Base-by-base conservation (phyloP, 2,113 vertebrate genomes). In the Phycodurus eques region DNA sequence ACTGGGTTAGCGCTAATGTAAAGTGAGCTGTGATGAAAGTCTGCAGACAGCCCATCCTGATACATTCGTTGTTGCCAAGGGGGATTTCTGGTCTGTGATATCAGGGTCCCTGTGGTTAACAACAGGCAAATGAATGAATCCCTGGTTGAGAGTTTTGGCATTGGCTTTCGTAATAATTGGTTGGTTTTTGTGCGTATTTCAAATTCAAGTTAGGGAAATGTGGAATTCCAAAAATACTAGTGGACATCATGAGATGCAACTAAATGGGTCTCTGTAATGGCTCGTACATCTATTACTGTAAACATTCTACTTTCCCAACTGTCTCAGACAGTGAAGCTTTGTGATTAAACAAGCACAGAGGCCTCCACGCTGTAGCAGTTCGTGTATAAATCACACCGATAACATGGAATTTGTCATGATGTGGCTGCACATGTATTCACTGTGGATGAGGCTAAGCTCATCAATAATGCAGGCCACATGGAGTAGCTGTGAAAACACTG, bases 401-500 rank as follows among this genome's bases (percentile, higher is more conserved):
- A 83, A 81, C 79, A 79, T 35, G 59, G 66, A 22, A 68, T 63
- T 68, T 82, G 80, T 84, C 73, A 78, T 80, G 59, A 81, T 82
- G 75, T 77, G 80, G 70, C 73, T 22, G 46, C 66, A 75, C 79
- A n/a, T 74, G 70, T 78, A 80, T 86, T 82, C 76, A 75, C 67
- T 62, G 72, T 35, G 80, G 81, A 88, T 79, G 85, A 75, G 73
- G 71, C 27, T 83, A 63, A 78, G 9, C 51, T 68, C 65, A 85
- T 86, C 75, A 90, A 86, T 91, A 88, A 88, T 87, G 70, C 82
- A 87, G 72, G 64, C 67, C 73, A 68, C 77, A 76, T 66, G 72
- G 65, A 82, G 67, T 54, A 64, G 72, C 82, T 80, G 77, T 82
- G 84, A 76, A 90, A 88, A 87, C 75, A 71, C 59, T 80, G 73